Base-by-base conservation (phyloP, 2,113 vertebrate genomes). In the Panthera leo region DNA sequence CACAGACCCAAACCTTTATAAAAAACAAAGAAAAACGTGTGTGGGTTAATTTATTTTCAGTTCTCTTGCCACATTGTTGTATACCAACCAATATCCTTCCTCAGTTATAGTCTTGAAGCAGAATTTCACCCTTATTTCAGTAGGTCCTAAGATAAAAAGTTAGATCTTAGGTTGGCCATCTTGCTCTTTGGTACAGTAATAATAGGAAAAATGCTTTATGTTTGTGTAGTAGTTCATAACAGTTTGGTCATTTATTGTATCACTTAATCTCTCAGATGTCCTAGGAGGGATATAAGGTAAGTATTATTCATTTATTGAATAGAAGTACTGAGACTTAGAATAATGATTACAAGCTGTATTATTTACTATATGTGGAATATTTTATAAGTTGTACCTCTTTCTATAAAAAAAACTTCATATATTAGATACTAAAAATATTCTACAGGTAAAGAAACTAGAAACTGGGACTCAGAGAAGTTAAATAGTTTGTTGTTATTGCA, bases 31-130 rank as follows among this genome's bases (percentile, higher is more conserved):
- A 51, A n/a, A 70, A 79, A 23, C 84, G 19, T 12, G 34, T 78
- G 23, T 58, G 14, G 25, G 8, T 76, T 96, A 36, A 85, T 95
- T 96, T 51, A 27, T 92, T 94, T 96, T 94, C 31, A 36, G 10
- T 91, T 82, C 1, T 61, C 67, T 70, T 51, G n/a, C 19, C 27
- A 53, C 8, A 23, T 48, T 36, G 53, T n/a, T 63, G 0, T 51
- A 80, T 31, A 19, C 5, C 27, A 42, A 1, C 55, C 5, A 76
- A 63, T 27, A 58, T 67, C 13, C 31, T 88, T 61, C 21, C 27
- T 65, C 14, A 85, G 29, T 42, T 92, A 42, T 4, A 25, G n/a
- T 31, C 5, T 45, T 53, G 34, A 93, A 65, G 3, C 4, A 85
- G 19, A 92, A 19, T 58, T 78, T 21, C 21, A 48, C 14, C 1